Base-by-base conservation (phyloP, 2,113 vertebrate species). In the Phaetusa simplex region DNA sequence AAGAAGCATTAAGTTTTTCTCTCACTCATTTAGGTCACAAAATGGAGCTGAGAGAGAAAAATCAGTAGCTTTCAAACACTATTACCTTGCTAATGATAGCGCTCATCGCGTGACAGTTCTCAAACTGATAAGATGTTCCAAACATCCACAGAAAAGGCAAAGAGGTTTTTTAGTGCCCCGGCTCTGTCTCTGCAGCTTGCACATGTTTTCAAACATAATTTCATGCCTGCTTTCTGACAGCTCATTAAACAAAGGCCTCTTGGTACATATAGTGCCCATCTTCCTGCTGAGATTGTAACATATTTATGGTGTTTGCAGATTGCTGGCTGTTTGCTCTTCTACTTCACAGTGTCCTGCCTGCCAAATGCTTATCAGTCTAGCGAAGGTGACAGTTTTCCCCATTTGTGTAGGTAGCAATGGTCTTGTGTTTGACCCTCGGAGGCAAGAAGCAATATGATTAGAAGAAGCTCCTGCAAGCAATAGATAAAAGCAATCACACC, bases 241-340 rank as follows among this genome's bases (percentile, higher is more conserved):
- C 97, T 98, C 98, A 98, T 98, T 98, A 98, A 99, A 98, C 98
- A 98, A 98, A 98, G 98, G 98, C 97, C 98, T 98, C 98, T 98
- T 87, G 97, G 98, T 98, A 98, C 98, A 98, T 96, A 98, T 92
- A 98, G 97, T 97, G 98, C 98, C 97, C 97, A 85, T 99, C 98
- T 98, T 98, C 98, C 97, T 97, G 98, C 98, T 98, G 98, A 97
- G 98, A 98, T 97, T 78, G 96, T 96, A 98, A 97, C 98, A 97
- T 98, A 98, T 98, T 98, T 98, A 98, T 97, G 95, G 97, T 97
- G 97, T 98, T 97, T 97, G 97, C 98, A 98, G 98, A 98, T 98
- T 98, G 98, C 97, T 94, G 96, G 97, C 98, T 98, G 97, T 97
- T 98, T 98, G 98, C 97, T 97, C 97, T 97, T 96, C 97, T 97